Base-by-base conservation (phyloP, 2,888 invertebrate genomes). In the Scaptomyza cyrtandrae region DNA sequence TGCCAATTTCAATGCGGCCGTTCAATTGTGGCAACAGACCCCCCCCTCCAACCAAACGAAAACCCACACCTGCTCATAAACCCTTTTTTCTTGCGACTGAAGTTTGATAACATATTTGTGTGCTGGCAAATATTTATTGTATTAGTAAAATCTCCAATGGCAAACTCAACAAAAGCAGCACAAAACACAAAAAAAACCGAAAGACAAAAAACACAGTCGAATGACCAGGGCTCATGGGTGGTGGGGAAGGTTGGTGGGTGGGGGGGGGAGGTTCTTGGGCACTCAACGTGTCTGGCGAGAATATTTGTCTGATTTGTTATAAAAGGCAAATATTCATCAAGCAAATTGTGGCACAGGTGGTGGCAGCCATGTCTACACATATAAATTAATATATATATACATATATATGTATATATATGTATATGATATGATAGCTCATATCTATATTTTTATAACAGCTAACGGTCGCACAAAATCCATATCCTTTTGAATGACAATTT, bases 401-500 rank as follows among this genome's bases (percentile, higher is more conserved):
- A 56, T 39, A 63, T 29, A 70, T 41, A 49, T 48, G 56, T 44
- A 41, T 44, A 44, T 16, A 48, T 54, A n/a, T 52, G 16, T 62
- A 53, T 52, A 46, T 16, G n/a, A 58, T 69, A 59, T 79, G 80
- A 76, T 80, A 77, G 72, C 79, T 77, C 58, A 69, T 77, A 80
- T 77, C 76, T 76, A 59, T 59, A 64, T 76, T 63, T 76, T 80
- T 77, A 63, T 76, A 72, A 76, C 71, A 71, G 61, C 55, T 29
- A 63, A 57, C 58, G 60, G 70, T 69, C 56, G 59, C 57, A 44
- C 39, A 43, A 75, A 72, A 66, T 80, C 75, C 59, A 49, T 87
- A 86, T 80, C 84, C 88, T 79, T 88, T 85, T 85, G 86, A 85
- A 85, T 88, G 88, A 88, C 85, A 85, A 85, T 85, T 88, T 85